phyloP scores from a whole-genome alignment of 2,888 invertebrate genomes.

The Aethes cnicana region DNA sequence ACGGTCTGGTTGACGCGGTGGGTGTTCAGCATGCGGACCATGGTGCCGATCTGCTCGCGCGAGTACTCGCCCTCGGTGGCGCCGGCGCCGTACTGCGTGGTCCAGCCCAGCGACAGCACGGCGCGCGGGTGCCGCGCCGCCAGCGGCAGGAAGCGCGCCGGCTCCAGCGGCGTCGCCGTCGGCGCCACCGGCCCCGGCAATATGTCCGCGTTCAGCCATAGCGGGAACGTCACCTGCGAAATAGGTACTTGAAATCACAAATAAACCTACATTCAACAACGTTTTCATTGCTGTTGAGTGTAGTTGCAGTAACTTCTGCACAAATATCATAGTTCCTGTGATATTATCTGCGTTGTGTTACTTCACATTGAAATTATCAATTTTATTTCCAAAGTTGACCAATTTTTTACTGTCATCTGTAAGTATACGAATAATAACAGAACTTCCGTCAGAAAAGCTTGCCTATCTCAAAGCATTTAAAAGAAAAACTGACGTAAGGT shows the following conservation, averaged over 20 bases:
- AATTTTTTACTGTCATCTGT: too few species aligned
- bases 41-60: constrained; percentile 84
- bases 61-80: constrained; percentile 83
- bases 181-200: constrained; percentile 87
- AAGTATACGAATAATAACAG: too few species aligned
- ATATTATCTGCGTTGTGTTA: too few species aligned
- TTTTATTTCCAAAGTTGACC: too few species aligned
- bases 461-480: too few species aligned
- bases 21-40: constrained; percentile 83
- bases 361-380: too few species aligned
- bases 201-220: constrained; percentile 96
- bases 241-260: constrained; percentile 21
- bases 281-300: too few species aligned
- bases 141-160: constrained; percentile 83
- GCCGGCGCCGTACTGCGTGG: constrained; percentile 84
- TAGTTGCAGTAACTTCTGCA: too few species aligned
- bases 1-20: constrained; percentile 84
- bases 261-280: too few species aligned
- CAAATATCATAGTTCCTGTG: too few species aligned
- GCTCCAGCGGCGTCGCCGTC: constrained; percentile 83
- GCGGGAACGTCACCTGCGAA: constrained; percentile 85
- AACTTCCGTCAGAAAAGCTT: too few species aligned
- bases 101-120: constrained; percentile 93
- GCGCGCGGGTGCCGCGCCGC: constrained; percentile 83
- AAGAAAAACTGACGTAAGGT: too few species aligned